These are phyloP conservation scores for Atlantisia rogersi DNA, from an alignment of 2,113 vertebrate genomes.

Conservation along the genomic window DNA sequence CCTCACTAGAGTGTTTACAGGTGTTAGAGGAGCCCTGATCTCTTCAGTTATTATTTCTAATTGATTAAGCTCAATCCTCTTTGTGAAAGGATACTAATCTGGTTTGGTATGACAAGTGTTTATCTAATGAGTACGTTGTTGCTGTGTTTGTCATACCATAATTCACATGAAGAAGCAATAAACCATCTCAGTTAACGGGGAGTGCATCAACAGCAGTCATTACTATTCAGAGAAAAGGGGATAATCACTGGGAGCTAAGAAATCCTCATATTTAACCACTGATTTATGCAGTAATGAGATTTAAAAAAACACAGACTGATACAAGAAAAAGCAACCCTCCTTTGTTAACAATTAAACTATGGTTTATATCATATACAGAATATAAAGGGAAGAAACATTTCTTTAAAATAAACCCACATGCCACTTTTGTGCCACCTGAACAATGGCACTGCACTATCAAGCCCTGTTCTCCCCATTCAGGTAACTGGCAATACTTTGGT, in stretches of 20 bases:
- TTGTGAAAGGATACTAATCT: not conserved
- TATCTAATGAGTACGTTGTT: not conserved
- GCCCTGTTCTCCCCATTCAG: accelerated
- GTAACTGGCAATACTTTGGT: not conserved
- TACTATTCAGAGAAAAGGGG: not conserved
- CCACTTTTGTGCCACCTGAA: not conserved
- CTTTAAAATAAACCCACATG: not conserved
- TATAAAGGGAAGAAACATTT: not conserved
- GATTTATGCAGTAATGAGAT: not conserved
- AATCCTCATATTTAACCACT: not conserved
- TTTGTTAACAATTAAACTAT: not conserved
- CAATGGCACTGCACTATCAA: not conserved
- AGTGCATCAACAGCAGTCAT: not conserved
- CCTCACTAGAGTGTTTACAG: not conserved
- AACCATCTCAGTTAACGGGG: not conserved
- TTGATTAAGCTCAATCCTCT: not conserved
- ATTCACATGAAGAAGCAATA: not conserved
- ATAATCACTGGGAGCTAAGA: not conserved
- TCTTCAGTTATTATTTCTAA: slow-evolving; percentile 7
- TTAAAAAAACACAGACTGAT: not conserved
- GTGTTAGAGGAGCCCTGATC: not conserved
- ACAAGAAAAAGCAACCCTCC: accelerated
- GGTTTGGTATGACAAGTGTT: not conserved
- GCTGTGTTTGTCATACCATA: not conserved
- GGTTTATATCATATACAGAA: not conserved